Percentiles rank a stretch among this genome's conserved stretches.
Evolutionary conservation across 2,113 vertebrate species (phyloP).

Genomic region (Notarius lentiginosus): DNA sequence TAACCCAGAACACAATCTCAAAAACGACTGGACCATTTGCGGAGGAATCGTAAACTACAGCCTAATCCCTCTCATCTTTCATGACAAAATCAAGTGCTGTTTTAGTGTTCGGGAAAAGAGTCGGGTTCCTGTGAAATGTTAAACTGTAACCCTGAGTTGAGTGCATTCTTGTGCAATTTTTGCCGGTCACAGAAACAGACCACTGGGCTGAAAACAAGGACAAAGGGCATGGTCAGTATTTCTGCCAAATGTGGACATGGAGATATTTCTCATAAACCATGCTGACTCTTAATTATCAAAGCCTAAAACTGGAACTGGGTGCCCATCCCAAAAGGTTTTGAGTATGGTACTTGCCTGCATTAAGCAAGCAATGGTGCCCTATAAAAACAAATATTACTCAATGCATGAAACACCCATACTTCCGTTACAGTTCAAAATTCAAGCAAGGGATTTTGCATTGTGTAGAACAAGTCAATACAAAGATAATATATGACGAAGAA

Average conservation of each 20-base stretch:
- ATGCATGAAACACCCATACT: no score
- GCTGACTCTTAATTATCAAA: background rate
- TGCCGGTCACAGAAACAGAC: background rate
- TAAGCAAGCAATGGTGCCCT: no score
- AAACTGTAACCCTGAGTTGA: slow-evolving; percentile 44
- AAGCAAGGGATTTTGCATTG: no score
- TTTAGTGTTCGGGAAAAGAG: slow-evolving; percentile 8
- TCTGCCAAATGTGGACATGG: background rate
- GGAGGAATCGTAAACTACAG: background rate
- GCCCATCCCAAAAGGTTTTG: background rate
- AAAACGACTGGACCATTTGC: background rate
- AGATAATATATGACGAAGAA: no score
- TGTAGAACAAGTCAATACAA: no score
- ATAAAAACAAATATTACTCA: no score
- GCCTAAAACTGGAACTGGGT: background rate
- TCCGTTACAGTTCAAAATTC: no score
- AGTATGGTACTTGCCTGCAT: no score
- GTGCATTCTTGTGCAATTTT: slow-evolving; percentile 50
- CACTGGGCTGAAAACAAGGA: background rate
- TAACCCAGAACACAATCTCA: background rate
- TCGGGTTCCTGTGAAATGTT: slow-evolving; percentile 53
- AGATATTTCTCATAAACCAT: background rate
- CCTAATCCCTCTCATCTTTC: background rate
- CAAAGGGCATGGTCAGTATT: background rate
- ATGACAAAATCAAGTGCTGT: background rate